Base-by-base conservation (phyloP, 1,140 invertebrate species). In the Heliothis subflexa region DNA sequence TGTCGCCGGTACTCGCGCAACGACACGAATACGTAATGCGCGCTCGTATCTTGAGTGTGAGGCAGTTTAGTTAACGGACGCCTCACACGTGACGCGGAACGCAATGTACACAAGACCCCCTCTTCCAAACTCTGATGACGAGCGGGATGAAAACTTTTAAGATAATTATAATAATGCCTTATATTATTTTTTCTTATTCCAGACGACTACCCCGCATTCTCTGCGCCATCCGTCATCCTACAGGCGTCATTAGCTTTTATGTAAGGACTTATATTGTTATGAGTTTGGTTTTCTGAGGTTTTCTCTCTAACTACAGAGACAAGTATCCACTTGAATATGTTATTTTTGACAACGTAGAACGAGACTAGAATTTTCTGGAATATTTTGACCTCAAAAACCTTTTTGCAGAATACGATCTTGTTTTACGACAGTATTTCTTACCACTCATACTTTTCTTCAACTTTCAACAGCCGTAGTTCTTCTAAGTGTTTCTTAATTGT, bases 401-500 rank as follows among this genome's bases (percentile, higher is more conserved):
- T 54, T 40, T 14, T n/a, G 25, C 61, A 40, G 50, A 62, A 52
- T 45, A 76, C 59, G 33, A 62, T 64, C 21, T 54, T 64, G 57
- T 64, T 40, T 76, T 76, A 55, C 74, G 61, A 68, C 61, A 49
- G 74, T 45, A 68, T 66, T 77, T 77, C 73, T 68, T 68, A 77
- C 49, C 33, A 77, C 61, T 77, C 74, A 77, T 77, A 77, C 74
- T 66, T 77, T 47, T 16, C 21, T 64, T 28, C 4, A 68, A 77
- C 74, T 77, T 77, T 77, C 62, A 25, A 76, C 47, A 76, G 50
- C 61, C 52, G 74, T 77, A 77, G 74, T 77, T 68, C 61, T 77
- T 66, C 59, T 77, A 77, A 77, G 74, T 77, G 74, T 77, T 77
- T 77, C 74, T 78, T 78, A 81, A 81, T 78, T 81, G 59, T 81